Conservation (phyloP, 2,888 invertebrate genomes). For the Andricus curvator region DNA sequence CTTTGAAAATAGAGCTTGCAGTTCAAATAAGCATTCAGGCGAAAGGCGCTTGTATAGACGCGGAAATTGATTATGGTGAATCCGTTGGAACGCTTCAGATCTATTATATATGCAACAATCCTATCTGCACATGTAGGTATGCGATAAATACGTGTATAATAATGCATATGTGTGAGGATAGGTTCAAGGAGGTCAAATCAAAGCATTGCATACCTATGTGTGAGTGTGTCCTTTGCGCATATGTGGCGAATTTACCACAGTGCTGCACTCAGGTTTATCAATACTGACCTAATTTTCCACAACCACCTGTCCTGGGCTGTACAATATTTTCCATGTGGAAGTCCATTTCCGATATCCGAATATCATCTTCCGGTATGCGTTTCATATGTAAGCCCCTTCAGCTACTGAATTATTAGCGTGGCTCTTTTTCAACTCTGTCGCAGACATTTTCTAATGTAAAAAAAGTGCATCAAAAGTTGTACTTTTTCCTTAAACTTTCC, state of each 20-base stretch:
- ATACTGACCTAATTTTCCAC: constrained; percentile 56
- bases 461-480: not conserved
- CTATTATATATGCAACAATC: constrained; percentile 40
- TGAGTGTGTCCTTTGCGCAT: constrained; percentile 46
- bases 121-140: constrained; percentile 6
- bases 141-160: constrained; percentile 35
- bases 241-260: constrained; percentile 53
- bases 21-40: constrained; percentile 22
- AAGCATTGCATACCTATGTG: constrained; percentile 46
- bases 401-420: constrained; percentile 8
- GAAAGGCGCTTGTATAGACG: constrained; percentile 20
- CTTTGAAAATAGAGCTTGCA: not conserved
- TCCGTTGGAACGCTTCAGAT: constrained; percentile 30
- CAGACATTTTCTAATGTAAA: not conserved
- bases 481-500: not conserved
- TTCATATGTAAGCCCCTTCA: constrained; percentile 29
- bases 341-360: constrained; percentile 34
- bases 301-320: constrained; percentile 34
- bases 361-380: constrained; percentile 31
- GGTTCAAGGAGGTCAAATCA: constrained; percentile 49
- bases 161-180: constrained; percentile 32
- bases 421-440: constrained; percentile 4
- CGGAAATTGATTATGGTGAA: constrained; percentile 36
- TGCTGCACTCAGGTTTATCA: constrained; percentile 54
- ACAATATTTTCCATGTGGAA: constrained; percentile 25